Evolutionary conservation across 2,888 invertebrate genomes (phyloP), one percentile per base, ranked within the genome.

Genomic region (Rhagonycha fulva): DNA sequence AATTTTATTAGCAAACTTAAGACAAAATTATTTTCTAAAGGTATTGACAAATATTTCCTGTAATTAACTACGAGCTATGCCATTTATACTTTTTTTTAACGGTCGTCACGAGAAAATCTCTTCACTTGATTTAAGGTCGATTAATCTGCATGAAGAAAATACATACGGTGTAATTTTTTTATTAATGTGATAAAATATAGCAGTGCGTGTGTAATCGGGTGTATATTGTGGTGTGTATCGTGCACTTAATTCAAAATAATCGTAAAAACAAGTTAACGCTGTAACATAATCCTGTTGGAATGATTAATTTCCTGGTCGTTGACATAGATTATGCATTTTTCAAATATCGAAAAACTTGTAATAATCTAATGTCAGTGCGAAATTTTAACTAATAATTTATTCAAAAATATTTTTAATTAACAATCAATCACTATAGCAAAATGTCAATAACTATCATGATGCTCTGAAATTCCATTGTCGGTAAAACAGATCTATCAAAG

Each of bases 401-500:
- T 26, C 4, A 26, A 47, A n/a, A n/a, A n/a, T 47, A 47, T 47
- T n/a, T 47, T 47, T n/a, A 47, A 47, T 47, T n/a, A 32, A n/a
- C 9, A 7, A 47, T 47, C 47, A 47, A 32, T 32, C 12, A 32
- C n/a, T 32, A 19, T 19, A 5, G 47, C 47, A 47, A n/a, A n/a
- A 47, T 47, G 47, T 47, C 47, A 47, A 47, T 47, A 47, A 47
- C 47, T n/a, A 47, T 7, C 47, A n/a, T n/a, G 47, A 47, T n/a
- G 47, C 63, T 66, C n/a, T 9, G 7, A 77, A 78, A 80, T 76
- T 72, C 76, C 71, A 76, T 82, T 82, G 80, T 74, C 79, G 79
- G 81, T 79, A 81, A 84, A 83, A 83, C 79, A 81, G 70, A 77
- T 71, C 77, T 71, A 74, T 82, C 81, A 82, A 81, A 82, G 79